Evolutionary conservation across 1,140 invertebrate genomes (phyloP), one percentile per base, ranked within the genome.

Genomic region (Brachionus rubens): DNA sequence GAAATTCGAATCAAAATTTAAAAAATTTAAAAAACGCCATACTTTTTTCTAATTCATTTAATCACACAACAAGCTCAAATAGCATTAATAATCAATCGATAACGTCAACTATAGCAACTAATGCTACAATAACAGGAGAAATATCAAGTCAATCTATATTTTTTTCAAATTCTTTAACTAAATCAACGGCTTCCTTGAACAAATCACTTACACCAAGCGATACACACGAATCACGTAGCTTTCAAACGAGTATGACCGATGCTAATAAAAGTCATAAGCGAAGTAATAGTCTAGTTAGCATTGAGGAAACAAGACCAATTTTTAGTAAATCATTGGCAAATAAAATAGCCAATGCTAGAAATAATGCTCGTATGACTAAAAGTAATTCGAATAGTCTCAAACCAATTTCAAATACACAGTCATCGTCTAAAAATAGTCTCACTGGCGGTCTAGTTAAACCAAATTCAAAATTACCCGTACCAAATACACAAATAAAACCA

Each of bases 331-430:
- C 68, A 10, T 40, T 72, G 21, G 68, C 68, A 6, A 54, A 72
- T 24, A 72, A 72, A 30, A 72, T 72, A n/a, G 68, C 68, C 46
- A 72, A 72, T 54, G 68, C 68, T 10, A 72, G 24, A 48, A 48
- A 41, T 54, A 46, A 47, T 46, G 19, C 68, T 24, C 19, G 24
- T 24, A 30, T 46, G n/a, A 72, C 6, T 21, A 72, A 24, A 19
- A 56, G 24, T 33, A 41, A 50, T 28, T 21, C 19, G 9, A 50
- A 9, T 3, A 50, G 46, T 72, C 19, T 48, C 6, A 48, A 72
- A 33, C 65, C 41, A 40, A 24, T 48, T 6, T 6, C 14, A 6
- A 28, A 28, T 6, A 33, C n/a, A 36, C 16, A 59, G 30, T 4
- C 30, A 14, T 10, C 28, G n/a, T n/a, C n/a, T 16, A 59, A 59